phyloP scores from a whole-genome alignment of 2,888 invertebrate genomes.

The Hypena proboscidalis region DNA sequence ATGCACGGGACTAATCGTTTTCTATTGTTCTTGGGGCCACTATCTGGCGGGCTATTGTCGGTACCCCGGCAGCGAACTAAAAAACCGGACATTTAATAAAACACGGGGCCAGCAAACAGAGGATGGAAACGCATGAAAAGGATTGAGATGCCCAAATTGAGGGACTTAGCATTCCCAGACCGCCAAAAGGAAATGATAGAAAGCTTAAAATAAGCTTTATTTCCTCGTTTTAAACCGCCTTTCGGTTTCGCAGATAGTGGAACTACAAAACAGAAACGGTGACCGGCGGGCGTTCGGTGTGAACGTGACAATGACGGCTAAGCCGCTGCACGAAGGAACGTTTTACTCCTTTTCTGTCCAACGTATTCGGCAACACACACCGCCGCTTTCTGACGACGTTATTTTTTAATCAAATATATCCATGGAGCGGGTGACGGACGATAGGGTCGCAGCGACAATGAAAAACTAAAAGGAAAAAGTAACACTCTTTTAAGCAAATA shows the following conservation, averaged over 20 bases:
- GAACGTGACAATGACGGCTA: slow-evolving; percentile 83
- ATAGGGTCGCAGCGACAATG: slow-evolving; percentile 81
- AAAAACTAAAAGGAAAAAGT: slow-evolving; percentile 82
- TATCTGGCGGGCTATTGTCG: slow-evolving; percentile 71
- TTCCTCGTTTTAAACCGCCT: slow-evolving; percentile 50
- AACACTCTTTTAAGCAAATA: slow-evolving; percentile 83
- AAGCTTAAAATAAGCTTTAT: slow-evolving; percentile 39
- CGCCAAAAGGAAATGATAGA: slow-evolving; percentile 30
- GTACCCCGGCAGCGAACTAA: slow-evolving; percentile 61
- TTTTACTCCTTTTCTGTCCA: slow-evolving; percentile 78
- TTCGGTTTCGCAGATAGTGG: slow-evolving; percentile 74
- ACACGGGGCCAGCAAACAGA: slow-evolving; percentile 63
- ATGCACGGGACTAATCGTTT: slow-evolving; percentile 66
- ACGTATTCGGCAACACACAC: slow-evolving; percentile 61
- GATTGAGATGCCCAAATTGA: slow-evolving; percentile 42
- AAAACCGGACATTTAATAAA: slow-evolving; percentile 74
- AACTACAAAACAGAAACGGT: slow-evolving; percentile 69
- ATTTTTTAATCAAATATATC: slow-evolving; percentile 87
- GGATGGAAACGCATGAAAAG: slow-evolving; percentile 29
- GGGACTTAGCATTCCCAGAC: slow-evolving; percentile 40
- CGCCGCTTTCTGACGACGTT: slow-evolving; percentile 84
- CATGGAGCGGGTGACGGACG: slow-evolving; percentile 82
- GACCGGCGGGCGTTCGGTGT: slow-evolving; percentile 51
- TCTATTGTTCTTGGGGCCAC: slow-evolving; percentile 76
- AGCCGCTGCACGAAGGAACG: slow-evolving; percentile 67